Percentiles rank a stretch among this genome's conserved stretches.
phyloP scores from a whole-genome alignment of 2,797 vertebrate species.

The Amniataba percoides region DNA sequence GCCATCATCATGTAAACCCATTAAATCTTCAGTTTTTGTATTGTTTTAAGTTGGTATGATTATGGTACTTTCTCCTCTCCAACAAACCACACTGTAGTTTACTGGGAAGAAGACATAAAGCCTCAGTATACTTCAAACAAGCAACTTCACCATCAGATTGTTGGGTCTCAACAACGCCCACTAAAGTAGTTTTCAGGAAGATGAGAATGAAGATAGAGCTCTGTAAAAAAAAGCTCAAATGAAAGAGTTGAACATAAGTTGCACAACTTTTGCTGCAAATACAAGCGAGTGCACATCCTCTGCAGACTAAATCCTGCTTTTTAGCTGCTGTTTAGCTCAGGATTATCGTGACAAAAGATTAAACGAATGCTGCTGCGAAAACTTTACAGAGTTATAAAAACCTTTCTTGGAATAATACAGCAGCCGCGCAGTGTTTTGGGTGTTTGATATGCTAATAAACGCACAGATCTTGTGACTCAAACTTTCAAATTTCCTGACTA shows the following conservation, averaged over 20 bases:
- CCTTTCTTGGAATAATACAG: not conserved
- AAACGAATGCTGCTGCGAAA: not conserved
- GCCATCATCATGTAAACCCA: not conserved
- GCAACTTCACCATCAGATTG: no score
- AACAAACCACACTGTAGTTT: not conserved
- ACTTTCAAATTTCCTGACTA: not conserved
- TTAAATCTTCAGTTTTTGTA: not conserved
- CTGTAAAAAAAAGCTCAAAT: not conserved
- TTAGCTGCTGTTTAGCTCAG: not conserved
- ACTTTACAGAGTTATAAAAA: not conserved
- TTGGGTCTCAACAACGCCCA: not conserved
- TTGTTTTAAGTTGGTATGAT: not conserved
- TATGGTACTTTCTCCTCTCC: not conserved
- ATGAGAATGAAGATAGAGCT: no score
- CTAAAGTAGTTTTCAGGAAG: no score
- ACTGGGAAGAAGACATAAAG: not conserved
- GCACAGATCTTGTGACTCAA: not conserved
- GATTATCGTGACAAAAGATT: not conserved
- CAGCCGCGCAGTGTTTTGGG: not conserved
- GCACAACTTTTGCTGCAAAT: not conserved
- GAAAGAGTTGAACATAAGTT: not conserved
- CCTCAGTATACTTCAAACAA: conserved; percentile 40
- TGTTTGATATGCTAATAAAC: not conserved
- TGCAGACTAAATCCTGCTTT: not conserved
- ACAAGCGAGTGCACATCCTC: not conserved